Percentiles rank a stretch among this genome's conserved stretches.
Conservation (phyloP, 2,888 invertebrate species). For the Hedya salicella region DNA sequence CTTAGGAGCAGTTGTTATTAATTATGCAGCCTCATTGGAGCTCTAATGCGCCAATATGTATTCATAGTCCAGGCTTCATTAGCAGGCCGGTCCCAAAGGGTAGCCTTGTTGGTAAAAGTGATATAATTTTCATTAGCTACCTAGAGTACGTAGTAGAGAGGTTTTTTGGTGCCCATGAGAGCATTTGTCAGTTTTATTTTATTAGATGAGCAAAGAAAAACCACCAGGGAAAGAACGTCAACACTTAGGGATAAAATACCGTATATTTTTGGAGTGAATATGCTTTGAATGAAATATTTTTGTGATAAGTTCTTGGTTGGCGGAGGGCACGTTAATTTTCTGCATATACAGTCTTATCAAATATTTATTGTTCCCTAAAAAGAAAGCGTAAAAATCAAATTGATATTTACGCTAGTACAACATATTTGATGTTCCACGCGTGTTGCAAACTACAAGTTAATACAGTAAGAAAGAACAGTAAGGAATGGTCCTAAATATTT, state of each 20-base stretch:
- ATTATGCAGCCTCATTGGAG: slow-evolving; percentile 68
- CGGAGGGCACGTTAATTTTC: no score
- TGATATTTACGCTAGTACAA: no score
- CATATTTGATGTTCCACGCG: no score
- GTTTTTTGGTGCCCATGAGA: slow-evolving; percentile 12
- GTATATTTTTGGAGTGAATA: no score
- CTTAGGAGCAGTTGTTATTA: slow-evolving; percentile 67
- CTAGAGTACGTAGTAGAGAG: slow-evolving; percentile 14
- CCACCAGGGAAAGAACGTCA: neutral
- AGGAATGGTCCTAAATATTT: no score
- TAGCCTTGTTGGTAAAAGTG: slow-evolving; percentile 51
- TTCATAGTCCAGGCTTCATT: slow-evolving; percentile 74
- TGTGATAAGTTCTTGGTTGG: no score
- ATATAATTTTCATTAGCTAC: slow-evolving; percentile 58
- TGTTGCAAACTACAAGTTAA: no score
- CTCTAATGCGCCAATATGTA: slow-evolving; percentile 76
- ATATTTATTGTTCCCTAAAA: no score
- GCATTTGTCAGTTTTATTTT: neutral
- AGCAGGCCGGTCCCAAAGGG: slow-evolving; percentile 56
- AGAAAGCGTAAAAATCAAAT: no score
- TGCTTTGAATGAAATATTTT: no score
- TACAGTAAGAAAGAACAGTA: no score
- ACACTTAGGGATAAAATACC: neutral
- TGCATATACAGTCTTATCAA: no score
- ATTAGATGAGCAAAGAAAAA: neutral